Conservation (phyloP, 2,888 invertebrate genomes). For the Plagiodera versicolora region DNA sequence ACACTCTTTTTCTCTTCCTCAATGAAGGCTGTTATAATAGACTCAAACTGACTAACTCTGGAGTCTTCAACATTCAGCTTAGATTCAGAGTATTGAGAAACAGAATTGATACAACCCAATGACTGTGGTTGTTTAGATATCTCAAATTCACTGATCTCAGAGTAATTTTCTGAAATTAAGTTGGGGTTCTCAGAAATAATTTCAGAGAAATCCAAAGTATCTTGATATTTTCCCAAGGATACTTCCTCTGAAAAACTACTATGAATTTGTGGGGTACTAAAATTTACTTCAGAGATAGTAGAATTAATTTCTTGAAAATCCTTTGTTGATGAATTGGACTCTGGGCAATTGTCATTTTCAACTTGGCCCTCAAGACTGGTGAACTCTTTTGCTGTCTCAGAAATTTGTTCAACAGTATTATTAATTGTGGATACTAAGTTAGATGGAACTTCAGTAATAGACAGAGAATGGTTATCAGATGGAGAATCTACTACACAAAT, state of each 20-base stretch:
- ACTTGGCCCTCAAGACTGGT: background rate
- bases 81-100: background rate
- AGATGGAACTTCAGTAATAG: background rate
- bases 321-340: background rate
- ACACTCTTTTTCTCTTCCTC: background rate
- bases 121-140: background rate
- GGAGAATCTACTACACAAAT: conserved; percentile 17
- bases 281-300: background rate
- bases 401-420: background rate
- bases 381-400: background rate
- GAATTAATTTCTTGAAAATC: background rate
- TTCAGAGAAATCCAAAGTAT: background rate
- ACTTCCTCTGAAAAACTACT: conserved; percentile 7
- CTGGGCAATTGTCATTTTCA: background rate
- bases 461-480: background rate
- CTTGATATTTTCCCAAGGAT: background rate
- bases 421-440: background rate
- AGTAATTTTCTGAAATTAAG: background rate
- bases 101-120: background rate
- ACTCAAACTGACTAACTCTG: background rate
- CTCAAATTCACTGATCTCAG: background rate
- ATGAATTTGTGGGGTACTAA: background rate
- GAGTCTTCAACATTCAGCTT: background rate
- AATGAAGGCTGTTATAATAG: background rate
- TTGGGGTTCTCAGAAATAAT: background rate